Percentiles rank a stretch among this genome's conserved stretches.
Conservation (phyloP, 2,113 vertebrate species). For the Tauraco erythrolophus region DNA sequence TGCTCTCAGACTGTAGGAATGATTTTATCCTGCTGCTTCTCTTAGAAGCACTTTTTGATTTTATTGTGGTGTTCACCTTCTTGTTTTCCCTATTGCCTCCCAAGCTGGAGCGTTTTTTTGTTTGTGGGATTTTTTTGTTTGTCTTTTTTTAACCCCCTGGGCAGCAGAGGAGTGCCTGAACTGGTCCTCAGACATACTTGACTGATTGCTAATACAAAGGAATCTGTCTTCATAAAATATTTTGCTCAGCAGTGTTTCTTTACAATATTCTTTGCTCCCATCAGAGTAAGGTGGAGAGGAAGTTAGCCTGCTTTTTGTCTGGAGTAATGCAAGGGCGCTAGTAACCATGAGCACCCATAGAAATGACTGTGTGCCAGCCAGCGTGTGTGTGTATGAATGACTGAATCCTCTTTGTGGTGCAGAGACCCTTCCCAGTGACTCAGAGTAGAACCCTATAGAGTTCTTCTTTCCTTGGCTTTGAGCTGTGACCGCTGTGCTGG, state of each 20-base stretch:
- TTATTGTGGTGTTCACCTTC: not conserved
- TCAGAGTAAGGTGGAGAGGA: not conserved
- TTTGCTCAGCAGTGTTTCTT: not conserved
- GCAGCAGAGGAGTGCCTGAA: not conserved
- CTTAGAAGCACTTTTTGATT: not conserved
- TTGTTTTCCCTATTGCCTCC: not conserved
- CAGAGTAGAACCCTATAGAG: not conserved
- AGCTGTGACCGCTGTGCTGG: not conserved
- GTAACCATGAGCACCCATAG: not conserved
- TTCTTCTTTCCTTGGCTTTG: not conserved
- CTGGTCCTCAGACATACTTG: not conserved
- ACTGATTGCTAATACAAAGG: conserved; percentile 40
- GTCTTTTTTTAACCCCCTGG: not conserved
- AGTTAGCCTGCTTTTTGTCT: not conserved
- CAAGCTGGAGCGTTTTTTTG: not conserved
- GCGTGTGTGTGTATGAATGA: accelerated
- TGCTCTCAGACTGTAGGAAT: not conserved
- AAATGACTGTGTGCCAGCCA: not conserved
- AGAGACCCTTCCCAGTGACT: not conserved
- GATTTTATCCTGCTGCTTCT: conserved; percentile 22
- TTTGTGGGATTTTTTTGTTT: too few relatives aligned
- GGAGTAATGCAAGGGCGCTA: not conserved
- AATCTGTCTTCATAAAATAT: conserved; percentile 19
- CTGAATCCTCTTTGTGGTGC: not conserved
- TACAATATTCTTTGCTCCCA: not conserved